Percentiles rank a stretch among this genome's conserved stretches.
Conservation (phyloP, 2,888 invertebrate species). For the Aphidius colemani region DNA sequence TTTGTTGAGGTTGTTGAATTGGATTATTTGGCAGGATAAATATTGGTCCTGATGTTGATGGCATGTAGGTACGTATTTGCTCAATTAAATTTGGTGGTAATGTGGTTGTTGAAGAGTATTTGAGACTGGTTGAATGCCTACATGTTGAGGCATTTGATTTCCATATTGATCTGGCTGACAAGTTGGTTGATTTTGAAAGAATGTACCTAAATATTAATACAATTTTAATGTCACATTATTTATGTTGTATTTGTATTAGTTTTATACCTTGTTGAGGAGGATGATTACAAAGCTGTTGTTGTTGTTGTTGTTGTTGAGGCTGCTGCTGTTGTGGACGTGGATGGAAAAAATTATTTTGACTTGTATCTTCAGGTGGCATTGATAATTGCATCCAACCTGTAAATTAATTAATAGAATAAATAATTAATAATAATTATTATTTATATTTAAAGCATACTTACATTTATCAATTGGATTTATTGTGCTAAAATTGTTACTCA, state of each 20-base stretch:
- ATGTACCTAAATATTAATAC: conserved; percentile 14
- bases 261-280: neutral
- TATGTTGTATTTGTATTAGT: neutral
- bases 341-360: conserved; percentile 42
- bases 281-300: conserved; percentile 27
- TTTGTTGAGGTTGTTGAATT: conserved; percentile 11
- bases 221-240: too few species aligned
- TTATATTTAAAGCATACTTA: too few species aligned
- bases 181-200: conserved; percentile 29
- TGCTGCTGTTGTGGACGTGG: conserved; percentile 30
- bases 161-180: conserved; percentile 34
- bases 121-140: conserved; percentile 22
- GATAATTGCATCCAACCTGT: conserved; percentile 28
- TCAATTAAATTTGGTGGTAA: conserved; percentile 42
- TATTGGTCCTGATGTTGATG: conserved; percentile 41
- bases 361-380: conserved; percentile 27
- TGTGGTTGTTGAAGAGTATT: conserved; percentile 30
- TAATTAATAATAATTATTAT: conserved; percentile 7
- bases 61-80: conserved; percentile 44
- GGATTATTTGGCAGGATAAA: conserved; percentile 48
- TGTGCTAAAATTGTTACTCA: too few species aligned
- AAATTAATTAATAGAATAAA: conserved; percentile 16
- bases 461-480: too few species aligned
- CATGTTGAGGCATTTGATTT: conserved; percentile 9
- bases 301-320: conserved; percentile 27